These are phyloP conservation scores for Drosophila anceps DNA, from an alignment of 2,888 invertebrate genomes.

Conservation along the genomic window DNA sequence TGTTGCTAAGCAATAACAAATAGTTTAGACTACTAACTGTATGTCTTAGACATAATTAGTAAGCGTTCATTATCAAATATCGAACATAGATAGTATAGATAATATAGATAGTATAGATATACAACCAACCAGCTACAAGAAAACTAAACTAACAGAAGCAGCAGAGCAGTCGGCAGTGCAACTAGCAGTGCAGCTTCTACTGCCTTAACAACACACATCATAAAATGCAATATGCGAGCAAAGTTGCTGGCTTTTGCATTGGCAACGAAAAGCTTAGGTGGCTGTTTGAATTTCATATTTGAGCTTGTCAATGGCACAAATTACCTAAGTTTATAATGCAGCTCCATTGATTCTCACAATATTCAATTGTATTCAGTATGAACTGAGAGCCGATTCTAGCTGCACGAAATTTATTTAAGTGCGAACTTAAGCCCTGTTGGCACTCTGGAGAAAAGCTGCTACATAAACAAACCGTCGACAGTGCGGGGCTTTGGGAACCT, in stretches of 20 bases:
- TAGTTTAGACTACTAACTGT: background rate
- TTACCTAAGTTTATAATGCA: constrained; percentile 8
- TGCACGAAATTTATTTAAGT: background rate
- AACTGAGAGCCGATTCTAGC: background rate
- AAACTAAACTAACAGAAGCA: no score
- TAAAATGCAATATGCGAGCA: background rate
- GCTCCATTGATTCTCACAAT: background rate
- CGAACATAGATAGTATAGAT: background rate
- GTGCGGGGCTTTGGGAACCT: constrained; percentile 46
- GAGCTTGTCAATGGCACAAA: background rate
- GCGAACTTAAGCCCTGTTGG: background rate
- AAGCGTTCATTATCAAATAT: background rate
- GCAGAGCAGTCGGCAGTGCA: no score
- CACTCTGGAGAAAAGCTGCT: constrained; percentile 15
- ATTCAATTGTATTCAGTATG: background rate
- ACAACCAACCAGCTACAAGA: no score
- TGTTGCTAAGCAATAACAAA: background rate
- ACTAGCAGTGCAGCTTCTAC: background rate
- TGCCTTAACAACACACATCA: background rate
- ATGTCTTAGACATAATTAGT: background rate
- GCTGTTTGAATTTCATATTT: background rate
- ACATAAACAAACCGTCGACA: constrained; percentile 42
- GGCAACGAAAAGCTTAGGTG: background rate
- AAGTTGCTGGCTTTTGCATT: background rate
- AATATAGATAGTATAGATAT: background rate